Percentiles rank a stretch among this genome's conserved stretches.
phyloP scores from a whole-genome alignment of 2,888 invertebrate genomes.

The Sphaerophoria rueppellii region DNA sequence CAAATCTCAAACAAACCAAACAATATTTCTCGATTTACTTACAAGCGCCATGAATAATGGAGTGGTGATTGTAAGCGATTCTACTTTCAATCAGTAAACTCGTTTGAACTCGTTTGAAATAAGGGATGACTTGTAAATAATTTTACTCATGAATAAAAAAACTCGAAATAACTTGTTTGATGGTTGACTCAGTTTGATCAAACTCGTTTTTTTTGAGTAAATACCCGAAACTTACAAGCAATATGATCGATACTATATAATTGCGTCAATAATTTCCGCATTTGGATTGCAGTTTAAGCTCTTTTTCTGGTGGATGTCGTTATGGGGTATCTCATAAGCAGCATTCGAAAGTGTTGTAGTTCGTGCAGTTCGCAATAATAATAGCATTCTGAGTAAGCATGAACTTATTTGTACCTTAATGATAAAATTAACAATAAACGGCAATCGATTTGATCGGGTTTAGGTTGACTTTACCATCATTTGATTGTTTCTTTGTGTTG shows the following conservation, averaged over 20 bases:
- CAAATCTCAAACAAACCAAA: too few relatives aligned
- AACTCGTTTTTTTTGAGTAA: too few relatives aligned
- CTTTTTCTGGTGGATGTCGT: constrained; percentile 12
- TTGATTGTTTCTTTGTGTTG: neutral
- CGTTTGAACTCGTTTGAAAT: too few relatives aligned
- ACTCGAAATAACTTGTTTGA: too few relatives aligned
- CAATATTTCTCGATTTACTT: too few relatives aligned
- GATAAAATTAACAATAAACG: constrained; percentile 5
- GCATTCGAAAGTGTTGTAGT: constrained; percentile 34
- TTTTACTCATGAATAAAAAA: too few relatives aligned
- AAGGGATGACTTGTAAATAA: too few relatives aligned
- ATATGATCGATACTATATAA: constrained; percentile 65
- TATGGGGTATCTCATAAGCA: neutral
- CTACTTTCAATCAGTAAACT: too few relatives aligned
- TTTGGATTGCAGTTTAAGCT: constrained; percentile 44
- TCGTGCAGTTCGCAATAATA: constrained; percentile 36
- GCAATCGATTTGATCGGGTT: neutral
- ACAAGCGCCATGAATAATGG: too few relatives aligned
- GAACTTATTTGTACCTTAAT: neutral
- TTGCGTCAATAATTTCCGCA: constrained; percentile 69
- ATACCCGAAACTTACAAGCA: too few relatives aligned
- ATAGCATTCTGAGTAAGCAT: constrained; percentile 29
- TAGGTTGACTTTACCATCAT: neutral
- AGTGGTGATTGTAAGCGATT: too few relatives aligned
- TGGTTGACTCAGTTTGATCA: too few relatives aligned